Base-by-base conservation (phyloP, 2,888 invertebrate genomes). In the Teleogryllus oceanicus region DNA sequence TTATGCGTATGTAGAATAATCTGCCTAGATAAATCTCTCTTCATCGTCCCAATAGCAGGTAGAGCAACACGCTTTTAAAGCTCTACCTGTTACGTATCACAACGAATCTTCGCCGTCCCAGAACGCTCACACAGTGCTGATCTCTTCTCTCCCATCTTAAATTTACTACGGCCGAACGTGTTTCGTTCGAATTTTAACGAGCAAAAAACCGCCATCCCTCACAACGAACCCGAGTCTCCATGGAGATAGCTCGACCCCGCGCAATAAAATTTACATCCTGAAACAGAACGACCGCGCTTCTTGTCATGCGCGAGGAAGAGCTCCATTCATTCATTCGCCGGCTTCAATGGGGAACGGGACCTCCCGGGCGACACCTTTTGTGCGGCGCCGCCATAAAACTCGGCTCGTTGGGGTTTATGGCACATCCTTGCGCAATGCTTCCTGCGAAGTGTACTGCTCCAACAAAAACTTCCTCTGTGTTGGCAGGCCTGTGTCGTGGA, bases 181-280 rank as follows among this genome's bases (percentile, higher is more conserved):
- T 62, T 62, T 62, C n/a, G 62, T 62, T 62, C 62, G 62, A 62
- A 62, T 62, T 62, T 62, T 62, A 62, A 62, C 62, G 62, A 62
- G 62, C 62, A 62, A 62, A 62, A 62, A 62, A 13, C 13, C 13
- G 62, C 62, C 16, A 62, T 62, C 62, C 12, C n/a, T n/a, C n/a
- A 62, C n/a, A 18, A n/a, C 62, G 62, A 62, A n/a, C 62, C 62
- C 37, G 37, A 37, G n/a, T 62, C 62, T n/a, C 62, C n/a, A 18
- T 62, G 62, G n/a, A n/a, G 62, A 62, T 62, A 3, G 16, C 13
- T 13, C 62, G 62, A 62, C n/a, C 62, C 62, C 37, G 13, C 62
- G n/a, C 62, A n/a, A n/a, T 13, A n/a, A 62, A 62, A 62, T 62
- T 62, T 62, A 62, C 62, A n/a, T 62, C 62, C 62, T n/a, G 62